Evolutionary conservation across 2,113 vertebrate species (phyloP).

Genomic region (Edolisoma coerulescens): DNA sequence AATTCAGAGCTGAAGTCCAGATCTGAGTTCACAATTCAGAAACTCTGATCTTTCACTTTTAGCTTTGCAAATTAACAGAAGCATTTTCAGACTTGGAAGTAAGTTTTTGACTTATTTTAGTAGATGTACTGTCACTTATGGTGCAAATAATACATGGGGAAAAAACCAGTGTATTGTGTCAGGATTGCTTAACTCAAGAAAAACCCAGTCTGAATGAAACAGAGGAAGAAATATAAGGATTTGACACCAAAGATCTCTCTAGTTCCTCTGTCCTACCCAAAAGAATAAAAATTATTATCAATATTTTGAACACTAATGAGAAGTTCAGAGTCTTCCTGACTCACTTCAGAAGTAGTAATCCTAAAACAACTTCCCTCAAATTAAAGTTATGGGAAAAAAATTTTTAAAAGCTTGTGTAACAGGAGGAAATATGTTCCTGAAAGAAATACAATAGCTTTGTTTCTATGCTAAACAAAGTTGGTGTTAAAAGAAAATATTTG

Average conservation of each 20-base stretch:
- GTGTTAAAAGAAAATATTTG: slow-evolving; percentile 2
- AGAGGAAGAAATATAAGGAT: background rate
- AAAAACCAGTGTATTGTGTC: background rate
- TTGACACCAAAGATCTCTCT: background rate
- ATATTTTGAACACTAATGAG: background rate
- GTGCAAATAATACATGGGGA: rapidly evolving
- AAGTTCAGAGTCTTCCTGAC: background rate
- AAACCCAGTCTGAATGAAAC: background rate
- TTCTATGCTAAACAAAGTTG: background rate
- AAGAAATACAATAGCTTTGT: background rate
- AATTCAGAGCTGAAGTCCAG: background rate
- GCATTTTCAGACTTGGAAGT: background rate
- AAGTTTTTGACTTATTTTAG: background rate
- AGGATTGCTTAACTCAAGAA: background rate
- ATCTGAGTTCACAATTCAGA: background rate
- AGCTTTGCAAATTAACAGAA: background rate
- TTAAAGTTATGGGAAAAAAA: background rate
- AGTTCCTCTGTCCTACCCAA: background rate
- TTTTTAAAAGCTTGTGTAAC: background rate
- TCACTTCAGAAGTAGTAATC: background rate
- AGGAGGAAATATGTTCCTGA: background rate
- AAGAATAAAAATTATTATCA: background rate
- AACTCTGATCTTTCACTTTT: background rate
- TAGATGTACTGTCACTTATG: background rate
- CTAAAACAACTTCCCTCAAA: background rate